Percentiles rank a stretch among this genome's conserved stretches.
Evolutionary conservation across 2,888 invertebrate species (phyloP).

Genomic region (Stenchaetothrips biformis): DNA sequence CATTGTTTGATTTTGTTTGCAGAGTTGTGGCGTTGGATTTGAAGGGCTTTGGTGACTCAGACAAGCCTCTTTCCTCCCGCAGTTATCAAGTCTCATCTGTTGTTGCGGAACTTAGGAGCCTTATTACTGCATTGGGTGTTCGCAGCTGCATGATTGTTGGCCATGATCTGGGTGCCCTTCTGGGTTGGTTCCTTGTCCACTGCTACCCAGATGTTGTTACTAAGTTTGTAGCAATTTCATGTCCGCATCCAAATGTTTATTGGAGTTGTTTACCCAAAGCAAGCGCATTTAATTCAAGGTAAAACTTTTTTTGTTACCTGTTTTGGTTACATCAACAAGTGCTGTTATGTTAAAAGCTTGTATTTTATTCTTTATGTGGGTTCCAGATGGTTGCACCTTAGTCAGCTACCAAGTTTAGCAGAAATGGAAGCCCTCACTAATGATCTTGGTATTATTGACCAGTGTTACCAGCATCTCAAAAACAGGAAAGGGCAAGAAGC

Average conservation of each 20-base stretch:
- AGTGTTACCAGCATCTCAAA: slow-evolving; percentile 54
- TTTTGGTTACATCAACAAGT: slow-evolving; percentile 38
- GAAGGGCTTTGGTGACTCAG: slow-evolving; percentile 74
- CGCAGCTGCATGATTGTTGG: slow-evolving; percentile 52
- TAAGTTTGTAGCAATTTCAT: slow-evolving; percentile 63
- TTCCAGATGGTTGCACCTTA: slow-evolving; percentile 54
- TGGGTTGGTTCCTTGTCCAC: slow-evolving; percentile 64
- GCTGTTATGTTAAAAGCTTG: slow-evolving; percentile 28
- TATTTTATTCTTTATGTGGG: slow-evolving; percentile 26
- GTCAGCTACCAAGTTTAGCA: slow-evolving; percentile 58
- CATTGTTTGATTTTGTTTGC: slow-evolving; percentile 40
- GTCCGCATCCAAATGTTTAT: slow-evolving; percentile 65
- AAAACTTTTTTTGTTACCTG: slow-evolving; percentile 31
- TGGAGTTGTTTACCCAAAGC: slow-evolving; percentile 51
- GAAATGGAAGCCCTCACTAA: slow-evolving; percentile 59
- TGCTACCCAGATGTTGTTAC: slow-evolving; percentile 58
- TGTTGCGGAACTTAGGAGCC: slow-evolving; percentile 59
- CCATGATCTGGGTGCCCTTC: slow-evolving; percentile 68
- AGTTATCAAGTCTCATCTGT: slow-evolving; percentile 58
- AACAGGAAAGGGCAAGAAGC: slow-evolving; percentile 47
- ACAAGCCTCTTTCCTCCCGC: slow-evolving; percentile 59
- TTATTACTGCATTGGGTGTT: slow-evolving; percentile 56
- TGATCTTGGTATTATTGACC: slow-evolving; percentile 58
- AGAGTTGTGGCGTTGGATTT: slow-evolving; percentile 72
- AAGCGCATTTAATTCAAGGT: slow-evolving; percentile 49